phyloP scores from a whole-genome alignment of 2,888 invertebrate genomes.

The Cephus runcator region DNA sequence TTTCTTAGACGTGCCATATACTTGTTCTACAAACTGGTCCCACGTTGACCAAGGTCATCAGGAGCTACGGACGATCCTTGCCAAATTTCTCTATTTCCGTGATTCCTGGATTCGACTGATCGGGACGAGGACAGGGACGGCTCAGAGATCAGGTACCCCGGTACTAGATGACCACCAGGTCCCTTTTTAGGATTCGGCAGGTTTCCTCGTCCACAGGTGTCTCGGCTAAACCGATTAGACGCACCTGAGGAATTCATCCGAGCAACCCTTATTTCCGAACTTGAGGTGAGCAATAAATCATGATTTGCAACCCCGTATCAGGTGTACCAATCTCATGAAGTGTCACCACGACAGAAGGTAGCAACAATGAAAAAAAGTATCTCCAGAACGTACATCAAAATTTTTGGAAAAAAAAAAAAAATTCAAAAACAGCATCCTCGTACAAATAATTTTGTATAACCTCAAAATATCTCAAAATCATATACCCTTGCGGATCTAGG shows the following conservation, averaged over 20 bases:
- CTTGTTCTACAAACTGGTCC: neutral
- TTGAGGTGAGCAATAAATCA: neutral
- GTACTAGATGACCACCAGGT: neutral
- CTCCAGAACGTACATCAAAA: neutral
- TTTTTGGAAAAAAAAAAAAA: neutral
- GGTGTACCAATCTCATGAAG: neutral
- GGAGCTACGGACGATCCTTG: neutral
- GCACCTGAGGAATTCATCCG: neutral
- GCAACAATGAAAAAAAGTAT: neutral
- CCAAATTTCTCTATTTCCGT: neutral
- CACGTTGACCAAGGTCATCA: neutral
- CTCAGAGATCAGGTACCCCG: neutral
- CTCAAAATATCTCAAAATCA: neutral
- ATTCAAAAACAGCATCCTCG: neutral
- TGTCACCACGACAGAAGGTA: neutral
- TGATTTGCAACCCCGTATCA: neutral
- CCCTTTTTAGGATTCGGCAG: neutral
- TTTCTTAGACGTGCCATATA: neutral
- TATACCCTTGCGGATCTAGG: too few relatives aligned
- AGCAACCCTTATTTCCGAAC: neutral
- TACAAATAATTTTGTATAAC: neutral
- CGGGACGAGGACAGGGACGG: neutral
- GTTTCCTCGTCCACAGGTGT: neutral
- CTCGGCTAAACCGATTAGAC: neutral
- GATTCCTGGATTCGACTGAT: neutral